Conservation (phyloP, 2,797 vertebrate genomes). For the Rhynchonycteris naso region DNA sequence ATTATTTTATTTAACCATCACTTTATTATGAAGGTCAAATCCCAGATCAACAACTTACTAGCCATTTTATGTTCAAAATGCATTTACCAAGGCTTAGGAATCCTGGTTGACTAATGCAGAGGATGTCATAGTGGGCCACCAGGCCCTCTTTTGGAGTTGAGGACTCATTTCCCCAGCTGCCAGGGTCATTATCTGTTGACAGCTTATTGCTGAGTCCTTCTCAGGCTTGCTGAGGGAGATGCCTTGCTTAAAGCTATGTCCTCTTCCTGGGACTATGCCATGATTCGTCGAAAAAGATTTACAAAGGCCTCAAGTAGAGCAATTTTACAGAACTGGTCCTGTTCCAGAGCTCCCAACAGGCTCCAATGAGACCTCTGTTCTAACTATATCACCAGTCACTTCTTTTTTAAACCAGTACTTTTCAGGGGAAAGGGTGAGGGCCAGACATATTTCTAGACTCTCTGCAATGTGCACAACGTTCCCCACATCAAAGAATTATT, state of each 20-base stretch:
- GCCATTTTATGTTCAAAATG: background rate
- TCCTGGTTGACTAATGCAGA: background rate
- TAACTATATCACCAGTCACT: background rate
- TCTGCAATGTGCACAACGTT: background rate
- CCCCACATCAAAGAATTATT: background rate
- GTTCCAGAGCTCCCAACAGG: background rate
- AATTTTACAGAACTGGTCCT: background rate
- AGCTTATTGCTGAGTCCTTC: background rate
- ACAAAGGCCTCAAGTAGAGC: background rate
- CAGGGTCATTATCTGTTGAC: background rate
- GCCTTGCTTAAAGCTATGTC: background rate
- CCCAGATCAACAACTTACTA: background rate
- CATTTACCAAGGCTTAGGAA: background rate
- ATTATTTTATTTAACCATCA: slow-evolving; percentile 20
- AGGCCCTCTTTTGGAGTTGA: background rate
- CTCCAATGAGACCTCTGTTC: background rate
- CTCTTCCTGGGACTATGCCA: background rate
- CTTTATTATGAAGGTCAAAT: background rate
- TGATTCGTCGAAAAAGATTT: background rate
- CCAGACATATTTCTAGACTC: background rate
- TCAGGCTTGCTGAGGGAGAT: background rate
- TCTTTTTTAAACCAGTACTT: background rate
- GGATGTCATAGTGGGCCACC: background rate
- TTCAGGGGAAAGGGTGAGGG: background rate
- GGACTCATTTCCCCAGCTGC: background rate